Conservation (phyloP, 1,140 invertebrate genomes). For the Zelostemma sp. region DNA sequence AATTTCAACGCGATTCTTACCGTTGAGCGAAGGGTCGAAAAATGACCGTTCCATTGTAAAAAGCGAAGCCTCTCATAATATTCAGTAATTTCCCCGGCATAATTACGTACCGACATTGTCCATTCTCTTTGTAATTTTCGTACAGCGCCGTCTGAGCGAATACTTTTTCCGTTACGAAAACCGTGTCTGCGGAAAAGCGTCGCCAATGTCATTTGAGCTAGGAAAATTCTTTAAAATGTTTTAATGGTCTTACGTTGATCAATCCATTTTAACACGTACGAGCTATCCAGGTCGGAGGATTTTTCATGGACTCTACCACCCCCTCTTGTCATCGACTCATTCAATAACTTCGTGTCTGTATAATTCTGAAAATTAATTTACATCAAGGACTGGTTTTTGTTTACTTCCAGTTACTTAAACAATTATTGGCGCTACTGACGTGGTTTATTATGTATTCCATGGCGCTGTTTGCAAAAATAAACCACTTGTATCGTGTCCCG, state of each 20-base stretch:
- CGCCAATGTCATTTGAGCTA: background rate
- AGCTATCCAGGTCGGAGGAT: conserved; percentile 29
- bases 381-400: too few species aligned
- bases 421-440: too few species aligned
- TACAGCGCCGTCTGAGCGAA: conserved; percentile 78
- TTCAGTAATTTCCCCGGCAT: conserved; percentile 76
- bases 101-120: conserved; percentile 80
- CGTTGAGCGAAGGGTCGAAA: conserved; percentile 22
- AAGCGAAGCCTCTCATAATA: conserved; percentile 78
- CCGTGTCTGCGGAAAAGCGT: conserved; percentile 63
- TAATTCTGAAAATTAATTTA: conserved; percentile 34
- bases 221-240: background rate
- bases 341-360: conserved; percentile 2
- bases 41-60: conserved; percentile 73
- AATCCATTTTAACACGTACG: conserved; percentile 34
- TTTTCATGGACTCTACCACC: conserved; percentile 21
- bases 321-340: conserved; percentile 10
- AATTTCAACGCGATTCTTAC: conserved; percentile 21
- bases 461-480: conserved; percentile 75
- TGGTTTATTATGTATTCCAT: conserved; percentile 76
- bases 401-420: background rate
- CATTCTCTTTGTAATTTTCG: conserved; percentile 76
- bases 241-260: conserved; percentile 33
- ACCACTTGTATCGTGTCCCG: conserved; percentile 77
- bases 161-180: conserved; percentile 77